Evolutionary conservation across 2,888 invertebrate genomes (phyloP).

Genomic region (Rhingia campestris): DNA sequence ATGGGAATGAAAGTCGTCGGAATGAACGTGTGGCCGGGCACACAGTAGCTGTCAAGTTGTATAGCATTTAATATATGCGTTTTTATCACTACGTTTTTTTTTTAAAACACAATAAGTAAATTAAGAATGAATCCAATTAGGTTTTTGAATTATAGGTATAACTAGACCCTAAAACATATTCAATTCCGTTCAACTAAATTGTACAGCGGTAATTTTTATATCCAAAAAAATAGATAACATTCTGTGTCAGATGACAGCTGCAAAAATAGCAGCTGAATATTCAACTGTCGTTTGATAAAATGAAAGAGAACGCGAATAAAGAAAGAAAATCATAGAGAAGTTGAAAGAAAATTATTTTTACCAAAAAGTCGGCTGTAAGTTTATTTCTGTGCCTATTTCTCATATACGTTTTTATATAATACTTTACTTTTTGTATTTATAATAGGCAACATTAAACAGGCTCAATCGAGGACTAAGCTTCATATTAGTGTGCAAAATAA

Average conservation of each 20-base stretch:
- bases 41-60: too few species aligned
- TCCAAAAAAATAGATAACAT: not conserved
- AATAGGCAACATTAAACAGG: not conserved
- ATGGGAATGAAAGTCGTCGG: too few species aligned
- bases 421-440: not conserved
- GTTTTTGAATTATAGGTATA: too few species aligned
- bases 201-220: conserved; percentile 30
- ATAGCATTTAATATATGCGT: too few species aligned
- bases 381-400: not conserved
- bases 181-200: not conserved
- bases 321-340: conserved; percentile 28
- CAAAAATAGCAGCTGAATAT: conserved; percentile 16
- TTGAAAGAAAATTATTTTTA: conserved; percentile 23
- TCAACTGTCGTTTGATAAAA: conserved; percentile 20
- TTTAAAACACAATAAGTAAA: too few species aligned
- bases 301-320: conserved; percentile 25
- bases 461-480: not conserved
- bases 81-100: too few species aligned
- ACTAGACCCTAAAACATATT: too few species aligned
- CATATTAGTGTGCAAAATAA: conserved; percentile 76
- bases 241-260: conserved; percentile 38
- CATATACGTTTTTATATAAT: conserved; percentile 26
- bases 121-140: too few species aligned
- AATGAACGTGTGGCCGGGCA: too few species aligned
- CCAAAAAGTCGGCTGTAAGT: conserved; percentile 31